phyloP scores from a whole-genome alignment of 2,113 vertebrate genomes.

The Apteryx mantelli region DNA sequence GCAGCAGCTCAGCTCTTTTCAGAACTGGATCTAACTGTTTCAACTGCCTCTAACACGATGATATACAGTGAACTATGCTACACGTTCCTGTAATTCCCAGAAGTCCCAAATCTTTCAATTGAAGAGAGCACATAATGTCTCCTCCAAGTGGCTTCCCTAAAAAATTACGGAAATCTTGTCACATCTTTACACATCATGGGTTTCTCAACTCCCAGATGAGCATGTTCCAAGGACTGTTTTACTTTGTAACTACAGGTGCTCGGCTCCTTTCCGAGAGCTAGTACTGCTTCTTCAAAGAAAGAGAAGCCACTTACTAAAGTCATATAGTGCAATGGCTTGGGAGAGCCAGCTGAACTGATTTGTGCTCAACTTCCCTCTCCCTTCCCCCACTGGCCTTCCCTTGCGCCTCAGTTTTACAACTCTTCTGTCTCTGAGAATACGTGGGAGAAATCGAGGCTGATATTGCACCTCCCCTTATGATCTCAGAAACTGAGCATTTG shows the following conservation, averaged over 20 bases:
- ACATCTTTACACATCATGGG: not conserved
- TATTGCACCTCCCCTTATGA: conserved; percentile 16
- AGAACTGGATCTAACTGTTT: not conserved
- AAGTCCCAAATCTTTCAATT: not conserved
- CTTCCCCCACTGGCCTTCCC: rapidly evolving
- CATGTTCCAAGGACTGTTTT: not conserved
- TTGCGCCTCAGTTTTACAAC: not conserved
- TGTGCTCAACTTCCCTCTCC: not conserved
- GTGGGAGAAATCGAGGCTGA: not conserved
- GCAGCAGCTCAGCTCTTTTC: not conserved
- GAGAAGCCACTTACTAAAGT: not conserved
- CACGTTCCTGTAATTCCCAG: not conserved
- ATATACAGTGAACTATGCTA: not conserved
- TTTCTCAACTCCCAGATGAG: not conserved
- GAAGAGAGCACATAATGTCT: not conserved
- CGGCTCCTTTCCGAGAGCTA: not conserved
- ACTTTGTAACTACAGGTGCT: not conserved
- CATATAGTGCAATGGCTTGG: rapidly evolving
- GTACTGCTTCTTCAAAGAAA: not conserved
- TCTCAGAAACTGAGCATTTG: conserved; percentile 33
- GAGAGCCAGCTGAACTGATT: not conserved
- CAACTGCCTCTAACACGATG: not conserved
- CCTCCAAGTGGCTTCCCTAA: not conserved
- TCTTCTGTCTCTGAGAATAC: not conserved
- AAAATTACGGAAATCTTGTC: not conserved